Conservation (phyloP, 2,888 invertebrate species). For the Coenonympha arcania region DNA sequence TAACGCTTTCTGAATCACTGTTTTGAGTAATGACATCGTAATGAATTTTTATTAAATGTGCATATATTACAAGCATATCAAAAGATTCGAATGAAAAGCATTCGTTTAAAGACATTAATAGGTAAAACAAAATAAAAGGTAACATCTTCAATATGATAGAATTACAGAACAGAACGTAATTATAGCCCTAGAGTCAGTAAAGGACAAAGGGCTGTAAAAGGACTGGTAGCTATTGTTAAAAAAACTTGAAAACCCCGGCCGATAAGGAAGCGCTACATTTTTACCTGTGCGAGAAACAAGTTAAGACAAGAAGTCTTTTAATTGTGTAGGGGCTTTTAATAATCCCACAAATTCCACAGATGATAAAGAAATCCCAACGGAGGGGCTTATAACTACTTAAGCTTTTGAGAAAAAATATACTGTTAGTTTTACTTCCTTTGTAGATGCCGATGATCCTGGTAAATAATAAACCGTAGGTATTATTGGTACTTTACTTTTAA, state of each 20-base stretch:
- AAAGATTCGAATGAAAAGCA: background rate
- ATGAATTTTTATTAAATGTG: background rate
- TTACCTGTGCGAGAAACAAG: slow-evolving; percentile 42
- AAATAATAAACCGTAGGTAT: background rate
- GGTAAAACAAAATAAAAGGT: background rate
- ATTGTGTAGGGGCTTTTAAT: slow-evolving; percentile 20
- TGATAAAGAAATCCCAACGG: slow-evolving; percentile 8
- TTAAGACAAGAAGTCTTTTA: slow-evolving; percentile 35
- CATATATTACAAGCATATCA: too few relatives aligned
- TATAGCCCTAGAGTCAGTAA: background rate
- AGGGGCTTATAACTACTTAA: background rate
- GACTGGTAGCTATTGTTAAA: slow-evolving; percentile 33
- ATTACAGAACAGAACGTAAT: background rate
- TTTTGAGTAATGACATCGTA: background rate
- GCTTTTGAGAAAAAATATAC: background rate
- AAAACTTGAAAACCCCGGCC: slow-evolving; percentile 28
- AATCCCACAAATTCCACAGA: slow-evolving; percentile 16
- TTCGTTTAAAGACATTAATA: too few relatives aligned
- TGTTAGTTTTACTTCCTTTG: background rate
- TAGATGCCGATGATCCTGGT: background rate
- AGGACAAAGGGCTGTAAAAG: slow-evolving; percentile 24
- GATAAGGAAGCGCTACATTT: slow-evolving; percentile 31
- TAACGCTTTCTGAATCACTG: background rate
- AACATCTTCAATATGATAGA: background rate
- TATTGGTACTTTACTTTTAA: too few relatives aligned